Evolutionary conservation across 2,113 vertebrate species (phyloP).

Genomic region (Rhea pennata): DNA sequence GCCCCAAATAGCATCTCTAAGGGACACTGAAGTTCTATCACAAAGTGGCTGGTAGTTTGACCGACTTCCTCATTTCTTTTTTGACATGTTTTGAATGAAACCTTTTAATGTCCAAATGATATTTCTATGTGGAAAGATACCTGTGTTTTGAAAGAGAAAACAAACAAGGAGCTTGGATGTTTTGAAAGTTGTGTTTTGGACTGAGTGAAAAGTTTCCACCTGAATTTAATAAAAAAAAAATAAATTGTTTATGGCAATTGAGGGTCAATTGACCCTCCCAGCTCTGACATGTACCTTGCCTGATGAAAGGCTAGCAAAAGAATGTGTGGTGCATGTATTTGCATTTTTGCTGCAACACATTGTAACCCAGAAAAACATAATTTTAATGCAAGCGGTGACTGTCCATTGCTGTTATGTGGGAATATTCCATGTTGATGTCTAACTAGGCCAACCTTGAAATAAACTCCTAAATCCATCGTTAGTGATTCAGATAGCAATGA

Average conservation of each 20-base stretch:
- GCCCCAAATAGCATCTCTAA: neutral
- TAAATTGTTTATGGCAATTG: neutral
- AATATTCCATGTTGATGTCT: neutral
- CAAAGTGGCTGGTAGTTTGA: neutral
- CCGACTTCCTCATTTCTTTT: neutral
- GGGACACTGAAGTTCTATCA: neutral
- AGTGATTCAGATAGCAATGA: neutral
- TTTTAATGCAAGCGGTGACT: neutral
- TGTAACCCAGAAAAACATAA: neutral
- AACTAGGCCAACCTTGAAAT: neutral
- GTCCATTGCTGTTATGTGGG: accelerated
- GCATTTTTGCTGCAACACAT: neutral
- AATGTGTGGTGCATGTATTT: neutral
- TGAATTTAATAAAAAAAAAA: neutral
- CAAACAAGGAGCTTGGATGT: neutral
- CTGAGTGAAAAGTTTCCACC: neutral
- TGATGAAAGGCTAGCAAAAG: neutral
- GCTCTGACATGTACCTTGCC: neutral
- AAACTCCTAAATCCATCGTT: neutral
- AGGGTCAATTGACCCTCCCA: neutral
- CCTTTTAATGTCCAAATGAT: neutral
- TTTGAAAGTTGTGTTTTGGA: neutral
- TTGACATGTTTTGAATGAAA: neutral
- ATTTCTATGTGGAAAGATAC: accelerated
- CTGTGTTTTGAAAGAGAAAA: neutral